Evolutionary conservation across 2,797 vertebrate species (phyloP), one percentile per base, ranked within the genome.

Genomic region (Vespertilio murinus): DNA sequence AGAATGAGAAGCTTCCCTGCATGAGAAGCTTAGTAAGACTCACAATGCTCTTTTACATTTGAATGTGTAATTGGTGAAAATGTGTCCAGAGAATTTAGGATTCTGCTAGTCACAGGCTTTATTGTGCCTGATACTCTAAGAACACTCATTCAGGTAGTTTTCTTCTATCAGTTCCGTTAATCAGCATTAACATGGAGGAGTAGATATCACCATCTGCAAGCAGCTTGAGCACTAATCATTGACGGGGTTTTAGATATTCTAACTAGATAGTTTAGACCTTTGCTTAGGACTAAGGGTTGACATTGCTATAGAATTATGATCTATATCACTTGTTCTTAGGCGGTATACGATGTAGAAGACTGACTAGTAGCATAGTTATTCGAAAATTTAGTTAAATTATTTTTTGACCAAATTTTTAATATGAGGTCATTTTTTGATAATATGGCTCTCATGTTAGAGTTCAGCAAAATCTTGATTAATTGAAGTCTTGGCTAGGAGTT

Each of bases 391-490:
- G 14, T 88, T 67, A 89, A 93, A 71, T 75, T 79, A 40, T 90
- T 92, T 93, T 93, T 74, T 64, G 13, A 77, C 42, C 45, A 84
- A 94, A 5, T 16, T 84, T 74, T 88, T 86, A 78, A 77, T 65
- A 74, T 77, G 59, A 86, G 25, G 23, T 75, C 30, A 40, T 84
- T 82, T 92, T 93, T 18, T 95, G 87, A 65, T 91, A 45, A 71
- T 88, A 35, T 61, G 25, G n/a, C 56, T 88, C 40, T 94, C 47
- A 88, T 90, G 47, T 92, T 70, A 86, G 95, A 92, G 67, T 95
- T 96, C 67, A 90, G 45, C 38, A 79, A 82, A 88, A 83, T 49
- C 38, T 65, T 93, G 84, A 94, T 93, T 94, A 96, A 96, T 64
- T 91, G 64, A 85, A 97, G 22, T 23, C 30, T 75, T 93, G 77